phyloP scores from a whole-genome alignment of 2,888 invertebrate genomes.

The Dolomedes plantarius region DNA sequence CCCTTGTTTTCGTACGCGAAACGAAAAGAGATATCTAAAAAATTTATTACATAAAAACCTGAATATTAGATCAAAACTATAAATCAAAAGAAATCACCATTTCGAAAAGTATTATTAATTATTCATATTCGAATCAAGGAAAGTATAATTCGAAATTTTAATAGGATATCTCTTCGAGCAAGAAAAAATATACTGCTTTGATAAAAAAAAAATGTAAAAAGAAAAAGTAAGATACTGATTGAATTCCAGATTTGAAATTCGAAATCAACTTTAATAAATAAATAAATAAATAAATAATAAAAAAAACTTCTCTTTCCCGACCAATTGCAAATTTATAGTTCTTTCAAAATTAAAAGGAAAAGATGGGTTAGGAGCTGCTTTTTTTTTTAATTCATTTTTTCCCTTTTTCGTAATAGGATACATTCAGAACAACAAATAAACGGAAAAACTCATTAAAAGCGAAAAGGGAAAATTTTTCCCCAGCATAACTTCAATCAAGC shows the following conservation, averaged over 20 bases:
- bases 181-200: neutral
- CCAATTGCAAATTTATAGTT: constrained; percentile 43
- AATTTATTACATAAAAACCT: too few species aligned
- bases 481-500: constrained; percentile 55
- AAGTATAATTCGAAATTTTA: constrained; percentile 3
- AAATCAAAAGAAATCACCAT: neutral
- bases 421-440: constrained; percentile 50
- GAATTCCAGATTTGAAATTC: constrained; percentile 56
- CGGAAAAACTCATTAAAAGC: constrained; percentile 61
- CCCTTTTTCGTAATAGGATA: constrained; percentile 52
- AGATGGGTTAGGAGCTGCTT: constrained; percentile 4
- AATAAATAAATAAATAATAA: constrained; percentile 62
- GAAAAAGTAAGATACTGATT: constrained; percentile 46
- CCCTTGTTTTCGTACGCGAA: too few species aligned
- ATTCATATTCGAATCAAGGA: constrained; percentile 3
- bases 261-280: constrained; percentile 53
- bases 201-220: too few species aligned
- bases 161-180: neutral
- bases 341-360: constrained; percentile 60
- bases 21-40: too few species aligned
- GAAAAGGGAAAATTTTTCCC: constrained; percentile 21
- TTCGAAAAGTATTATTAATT: constrained; percentile 6
- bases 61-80: neutral
- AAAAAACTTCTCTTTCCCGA: neutral
- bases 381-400: neutral